Evolutionary conservation across 2,888 invertebrate genomes (phyloP), one percentile per base, ranked within the genome.

Genomic region (Idaea dimidiata): DNA sequence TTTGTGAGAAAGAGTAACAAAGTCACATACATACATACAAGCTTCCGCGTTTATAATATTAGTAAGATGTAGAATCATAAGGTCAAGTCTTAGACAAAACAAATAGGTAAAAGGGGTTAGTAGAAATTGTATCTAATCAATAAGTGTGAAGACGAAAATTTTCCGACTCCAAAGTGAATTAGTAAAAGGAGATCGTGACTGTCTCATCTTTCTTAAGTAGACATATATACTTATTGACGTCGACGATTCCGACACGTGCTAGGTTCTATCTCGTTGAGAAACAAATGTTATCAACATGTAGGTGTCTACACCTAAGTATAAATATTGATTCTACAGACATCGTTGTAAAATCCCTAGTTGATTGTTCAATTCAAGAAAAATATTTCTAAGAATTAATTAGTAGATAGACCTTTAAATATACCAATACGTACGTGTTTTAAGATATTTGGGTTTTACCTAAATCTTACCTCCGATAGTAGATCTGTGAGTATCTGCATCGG

Each of bases 401-500:
- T 43, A 43, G 2, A 33, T 54, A 10, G n/a, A n/a, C n/a, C 14
- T 16, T 7, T 54, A 54, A 14, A 54, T 17, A 7, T 53, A 53
- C 53, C 53, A 4, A 53, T 4, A 53, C 3, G 6, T 4, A 53
- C 10, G n/a, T 53, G 3, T 53, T 1, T 10, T 53, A 53, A n/a
- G 10, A 53, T 53, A 16, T 53, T 53, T 10, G 53, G 1, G n/a
- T 55, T 16, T 55, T 55, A 7, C 53, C 17, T 17, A 14, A 18
- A 14, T 14, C 56, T 79, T 78, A 93, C 93, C 83, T 94, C 94
- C 62, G 95, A 94, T 55, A 97, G 89, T 57, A 96, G 89, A 74
- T 95, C 94, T 4, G 96, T 96, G 17, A 96, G 94, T 18, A 96
- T 94, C 76, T 95, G 95, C 66, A 96, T 83, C 4, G 96, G 96